Evolutionary conservation across 1,140 invertebrate species (phyloP), one percentile per base, ranked within the genome.

Genomic region (Drosophila rufa): DNA sequence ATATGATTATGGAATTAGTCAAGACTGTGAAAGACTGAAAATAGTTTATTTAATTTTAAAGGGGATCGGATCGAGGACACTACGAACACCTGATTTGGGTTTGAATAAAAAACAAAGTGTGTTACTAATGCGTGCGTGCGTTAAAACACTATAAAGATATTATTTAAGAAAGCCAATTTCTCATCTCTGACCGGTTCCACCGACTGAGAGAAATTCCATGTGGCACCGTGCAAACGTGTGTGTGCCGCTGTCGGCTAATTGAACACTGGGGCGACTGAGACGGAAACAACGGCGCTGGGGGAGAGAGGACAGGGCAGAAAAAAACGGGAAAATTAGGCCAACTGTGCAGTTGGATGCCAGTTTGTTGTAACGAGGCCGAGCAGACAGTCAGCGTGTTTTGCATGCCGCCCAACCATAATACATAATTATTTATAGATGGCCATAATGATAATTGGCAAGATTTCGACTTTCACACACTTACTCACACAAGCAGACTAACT

Each of bases 141-240:
- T 12, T 15, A 14, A 55, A 22, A 7, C 33, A 22, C 15, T 22
- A 38, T 15, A 38, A 55, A 55, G 0, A 33, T 53, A 19, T 36
- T 56, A 56, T n/a, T 56, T n/a, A 38, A 30, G 50, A 51, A 27
- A 36, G 27, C 36, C 40, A 53, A 46, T 58, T 46, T 56, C 59
- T 55, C 73, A 76, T 75, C 30, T 58, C 67, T 60, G 67, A 50
- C 59, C 59, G 73, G 42, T 33, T 64, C 51, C 51, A 67, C 67
- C 50, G 58, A 71, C 50, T 59, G 74, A 82, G 83, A 86, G 76
- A 87, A 82, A 87, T 87, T 87, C 66, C 83, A 87, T 80, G 85
- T 76, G 75, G 48, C 64, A 55, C 19, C 27, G 27, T 58, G 56
- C 42, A 30, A 53, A 38, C 25, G 58, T 59, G 46, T 48, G 61